Conservation (phyloP, 1,140 invertebrate species). For the Tetraneura akinire region DNA sequence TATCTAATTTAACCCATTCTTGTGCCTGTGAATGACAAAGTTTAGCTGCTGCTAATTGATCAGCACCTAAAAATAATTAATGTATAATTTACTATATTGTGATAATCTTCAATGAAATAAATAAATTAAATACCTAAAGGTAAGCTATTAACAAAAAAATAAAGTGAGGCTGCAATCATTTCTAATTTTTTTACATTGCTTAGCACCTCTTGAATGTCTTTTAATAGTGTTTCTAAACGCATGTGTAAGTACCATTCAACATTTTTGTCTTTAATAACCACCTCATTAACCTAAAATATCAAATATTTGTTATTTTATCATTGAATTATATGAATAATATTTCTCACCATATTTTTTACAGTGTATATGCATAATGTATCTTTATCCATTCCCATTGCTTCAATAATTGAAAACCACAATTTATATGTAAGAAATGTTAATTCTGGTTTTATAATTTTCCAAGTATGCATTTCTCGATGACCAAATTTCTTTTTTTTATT, state of each 20-base stretch:
- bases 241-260: constrained; percentile 54
- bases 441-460: constrained; percentile 56
- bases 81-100: background rate
- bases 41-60: constrained; percentile 59
- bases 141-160: constrained; percentile 59
- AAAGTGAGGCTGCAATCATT: constrained; percentile 58
- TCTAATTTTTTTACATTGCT: constrained; percentile 57
- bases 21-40: constrained; percentile 58
- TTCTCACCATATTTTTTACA: constrained; percentile 58
- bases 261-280: constrained; percentile 23
- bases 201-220: constrained; percentile 59
- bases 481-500: constrained; percentile 50
- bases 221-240: constrained; percentile 57
- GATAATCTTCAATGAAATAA: constrained; percentile 53
- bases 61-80: constrained; percentile 57
- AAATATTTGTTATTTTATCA: background rate
- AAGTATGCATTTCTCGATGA: constrained; percentile 37
- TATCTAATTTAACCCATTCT: constrained; percentile 53
- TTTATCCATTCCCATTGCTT: constrained; percentile 58
- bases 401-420: constrained; percentile 59
- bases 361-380: constrained; percentile 60
- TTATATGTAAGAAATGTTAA: constrained; percentile 60
- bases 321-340: background rate
- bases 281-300: constrained; percentile 38
- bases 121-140: constrained; percentile 59